These are phyloP conservation scores for Drosophila planitibia DNA, from an alignment of 2,888 invertebrate species.

Conservation along the genomic window DNA sequence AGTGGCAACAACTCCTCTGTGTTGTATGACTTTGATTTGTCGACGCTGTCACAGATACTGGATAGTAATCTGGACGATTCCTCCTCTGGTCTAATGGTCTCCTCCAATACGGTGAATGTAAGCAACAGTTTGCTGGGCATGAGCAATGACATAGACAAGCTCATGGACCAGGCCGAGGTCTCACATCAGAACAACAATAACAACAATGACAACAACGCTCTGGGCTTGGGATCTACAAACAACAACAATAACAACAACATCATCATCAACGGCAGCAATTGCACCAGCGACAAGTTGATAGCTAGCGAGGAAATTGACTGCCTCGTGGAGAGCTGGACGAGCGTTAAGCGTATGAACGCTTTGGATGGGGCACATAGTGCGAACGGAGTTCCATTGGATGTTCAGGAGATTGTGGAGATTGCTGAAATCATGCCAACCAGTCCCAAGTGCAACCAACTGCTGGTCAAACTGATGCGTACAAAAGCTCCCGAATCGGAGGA, in stretches of 20 bases:
- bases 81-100: conserved; percentile 53
- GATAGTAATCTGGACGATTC: conserved; percentile 69
- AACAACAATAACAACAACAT: conserved; percentile 56
- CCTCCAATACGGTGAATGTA: conserved; percentile 69
- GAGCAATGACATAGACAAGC: conserved; percentile 75
- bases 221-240: conserved; percentile 47
- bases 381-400: conserved; percentile 37
- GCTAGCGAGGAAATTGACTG: conserved; percentile 82
- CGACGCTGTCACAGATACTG: conserved; percentile 68
- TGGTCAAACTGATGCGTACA: conserved; percentile 86
- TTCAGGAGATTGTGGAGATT: conserved; percentile 79
- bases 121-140: conserved; percentile 61
- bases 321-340: conserved; percentile 79
- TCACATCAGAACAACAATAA: conserved; percentile 67
- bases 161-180: conserved; percentile 66
- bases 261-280: conserved; percentile 62
- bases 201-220: conserved; percentile 36
- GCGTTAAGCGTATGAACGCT: conserved; percentile 81
- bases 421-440: conserved; percentile 89
- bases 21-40: conserved; percentile 74
- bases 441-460: conserved; percentile 88
- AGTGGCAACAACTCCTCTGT: conserved; percentile 68
- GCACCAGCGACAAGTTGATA: conserved; percentile 61
- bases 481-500: conserved; percentile 62
- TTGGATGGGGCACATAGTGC: conserved; percentile 55